phyloP scores from a whole-genome alignment of 2,113 vertebrate genomes.

The Triplophysa dalaica region DNA sequence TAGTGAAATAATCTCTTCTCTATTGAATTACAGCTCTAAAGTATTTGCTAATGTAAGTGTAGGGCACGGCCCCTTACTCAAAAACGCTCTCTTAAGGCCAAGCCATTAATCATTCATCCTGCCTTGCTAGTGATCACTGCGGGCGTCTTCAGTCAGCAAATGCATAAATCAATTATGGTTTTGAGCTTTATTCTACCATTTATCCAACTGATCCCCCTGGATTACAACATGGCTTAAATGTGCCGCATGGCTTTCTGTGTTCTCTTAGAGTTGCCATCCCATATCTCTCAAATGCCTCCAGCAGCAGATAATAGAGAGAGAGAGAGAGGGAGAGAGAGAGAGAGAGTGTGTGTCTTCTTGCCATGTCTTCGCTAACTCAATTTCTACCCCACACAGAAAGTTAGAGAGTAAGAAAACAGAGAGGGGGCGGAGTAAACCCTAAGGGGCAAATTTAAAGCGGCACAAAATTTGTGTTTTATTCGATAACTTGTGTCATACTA shows the following conservation, averaged over 20 bases:
- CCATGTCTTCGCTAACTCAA: constrained; percentile 30
- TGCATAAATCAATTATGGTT: constrained; percentile 83
- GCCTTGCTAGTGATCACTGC: constrained; percentile 67
- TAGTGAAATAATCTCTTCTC: constrained; percentile 44
- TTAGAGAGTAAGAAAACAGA: not conserved
- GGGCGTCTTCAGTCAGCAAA: constrained; percentile 76
- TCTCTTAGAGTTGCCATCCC: constrained; percentile 43
- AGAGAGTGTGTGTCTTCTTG: constrained; percentile 7
- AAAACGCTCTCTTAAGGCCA: constrained; percentile 47
- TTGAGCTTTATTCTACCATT: constrained; percentile 79
- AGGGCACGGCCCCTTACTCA: constrained; percentile 34
- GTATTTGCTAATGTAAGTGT: constrained; percentile 51
- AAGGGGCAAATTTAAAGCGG: not conserved
- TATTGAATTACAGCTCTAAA: constrained; percentile 52
- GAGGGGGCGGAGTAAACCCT: not conserved
- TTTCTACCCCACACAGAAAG: constrained; percentile 13
- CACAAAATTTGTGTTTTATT: not conserved
- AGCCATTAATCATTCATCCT: constrained; percentile 71
- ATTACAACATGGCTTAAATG: constrained; percentile 74
- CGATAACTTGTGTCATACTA: not conserved
- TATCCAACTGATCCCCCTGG: constrained; percentile 77
- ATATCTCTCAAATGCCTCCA: constrained; percentile 42
- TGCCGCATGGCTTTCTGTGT: constrained; percentile 54
- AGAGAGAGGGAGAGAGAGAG: constrained; percentile 8
- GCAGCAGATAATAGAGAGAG: constrained; percentile 37